phyloP scores from a whole-genome alignment of 2,888 invertebrate species.

The Apodemia zela region DNA sequence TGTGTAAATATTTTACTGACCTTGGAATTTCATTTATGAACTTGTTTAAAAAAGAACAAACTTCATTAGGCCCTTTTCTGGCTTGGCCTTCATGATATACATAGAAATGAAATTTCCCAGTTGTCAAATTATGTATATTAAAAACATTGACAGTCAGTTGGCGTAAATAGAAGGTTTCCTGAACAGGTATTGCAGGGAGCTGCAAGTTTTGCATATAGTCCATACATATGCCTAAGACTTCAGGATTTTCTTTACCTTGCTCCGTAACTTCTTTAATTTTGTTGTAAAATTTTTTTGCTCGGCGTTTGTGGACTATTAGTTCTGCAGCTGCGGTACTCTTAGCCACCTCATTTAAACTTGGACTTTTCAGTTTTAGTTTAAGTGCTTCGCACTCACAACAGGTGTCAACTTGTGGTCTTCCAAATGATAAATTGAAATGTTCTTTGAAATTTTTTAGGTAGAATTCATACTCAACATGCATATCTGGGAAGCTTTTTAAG shows the following conservation, averaged over 20 bases:
- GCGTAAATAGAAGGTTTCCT: conserved; percentile 14
- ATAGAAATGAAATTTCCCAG: conserved; percentile 8
- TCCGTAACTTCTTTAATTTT: conserved; percentile 18
- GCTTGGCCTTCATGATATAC: conserved; percentile 4
- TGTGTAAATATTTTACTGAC: conserved; percentile 9
- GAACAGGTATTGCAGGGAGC: conserved; percentile 11
- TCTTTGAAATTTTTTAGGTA: conserved; percentile 26
- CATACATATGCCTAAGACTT: no score
- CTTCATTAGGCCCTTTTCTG: conserved; percentile 14
- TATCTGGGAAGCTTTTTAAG: conserved; percentile 2
- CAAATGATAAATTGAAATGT: conserved; percentile 28
- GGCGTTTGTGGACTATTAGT: conserved; percentile 17
- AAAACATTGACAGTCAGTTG: conserved; percentile 18
- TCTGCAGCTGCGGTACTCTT: conserved; percentile 16
- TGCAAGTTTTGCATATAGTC: conserved; percentile 6
- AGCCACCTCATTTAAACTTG: conserved; percentile 5
- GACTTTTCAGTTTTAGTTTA: conserved; percentile 6
- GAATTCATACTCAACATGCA: conserved; percentile 25
- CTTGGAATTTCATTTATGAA: conserved; percentile 9
- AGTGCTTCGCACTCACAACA: conserved; percentile 22
- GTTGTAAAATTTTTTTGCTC: conserved; percentile 17
- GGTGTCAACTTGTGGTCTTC: conserved; percentile 25
- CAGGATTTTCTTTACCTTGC: background rate
- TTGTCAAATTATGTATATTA: conserved; percentile 14
- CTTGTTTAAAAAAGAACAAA: conserved; percentile 11